Evolutionary conservation across 53 echinoderm and acorn worm genomes (phyloP), one percentile per base, ranked within the genome.

Genomic region (Echinometra lucunter): DNA sequence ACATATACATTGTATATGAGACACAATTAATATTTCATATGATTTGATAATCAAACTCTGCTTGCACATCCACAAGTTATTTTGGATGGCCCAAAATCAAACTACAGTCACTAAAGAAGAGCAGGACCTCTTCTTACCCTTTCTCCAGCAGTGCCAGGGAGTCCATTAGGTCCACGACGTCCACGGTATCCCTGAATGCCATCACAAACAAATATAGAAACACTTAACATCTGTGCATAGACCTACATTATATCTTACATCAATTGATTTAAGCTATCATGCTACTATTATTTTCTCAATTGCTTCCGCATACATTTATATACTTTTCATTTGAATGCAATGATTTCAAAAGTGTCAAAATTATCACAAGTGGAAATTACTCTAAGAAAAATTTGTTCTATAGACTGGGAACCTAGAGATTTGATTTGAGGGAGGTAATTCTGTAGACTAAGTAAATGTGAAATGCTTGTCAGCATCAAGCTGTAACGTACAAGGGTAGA

Each of bases 101-200:
- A 78, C 78, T 40, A 72, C 4, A 21, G 37, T 37, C 40, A 78
- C 18, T 42, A 19, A 58, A 89, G 37, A 40, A 19, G n/a, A 8
- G 60, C 0, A 89, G 37, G 23, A 57, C 8, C 23, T 38, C 18
- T 72, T 66, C 96, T 96, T 95, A 98, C 98, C 88, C 92, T 89
- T 1, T 27, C 32, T 92, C 98, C 98, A 63, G 82, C 56, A 45
- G 94, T 82, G 95, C 98, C 98, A 78, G 92, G 91, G 5, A 91
- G 95, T 75, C 98, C 98, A 66, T 93, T 82, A 81, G 96, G 94
- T 72, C 98, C 98, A 11, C 47, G 94, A 23, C 89, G 95, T 91
- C 97, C 96, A 92, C 55, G 66, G 72, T 83, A 72, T 87, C 95
- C 97, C 98, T 97, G 47, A 16, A 91, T 27, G 85, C 0, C 13